Evolutionary conservation across 2,113 vertebrate genomes (phyloP).

Genomic region (Hyla sarda): DNA sequence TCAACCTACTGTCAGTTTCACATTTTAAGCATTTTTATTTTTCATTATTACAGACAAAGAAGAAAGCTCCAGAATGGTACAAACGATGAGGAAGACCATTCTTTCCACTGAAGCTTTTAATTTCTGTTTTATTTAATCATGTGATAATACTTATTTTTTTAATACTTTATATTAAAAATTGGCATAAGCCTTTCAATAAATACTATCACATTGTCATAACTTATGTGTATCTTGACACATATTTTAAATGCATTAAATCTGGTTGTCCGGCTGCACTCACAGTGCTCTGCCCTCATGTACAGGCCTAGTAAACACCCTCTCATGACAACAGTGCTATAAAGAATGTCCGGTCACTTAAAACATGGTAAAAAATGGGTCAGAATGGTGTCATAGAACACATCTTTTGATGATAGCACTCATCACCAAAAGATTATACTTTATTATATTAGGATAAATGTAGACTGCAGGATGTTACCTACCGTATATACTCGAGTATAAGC

Average conservation of each 20-base stretch:
- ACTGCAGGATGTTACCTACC: no score
- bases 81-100: conserved; percentile 76
- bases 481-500: no score
- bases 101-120: background rate
- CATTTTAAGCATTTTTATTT: background rate
- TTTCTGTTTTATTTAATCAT: conserved; percentile 60
- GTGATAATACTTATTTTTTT: conserved; percentile 56
- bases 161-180: conserved; percentile 60
- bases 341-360: no score
- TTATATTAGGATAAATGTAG: no score
- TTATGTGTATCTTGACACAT: background rate
- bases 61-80: conserved; percentile 80
- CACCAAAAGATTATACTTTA: no score
- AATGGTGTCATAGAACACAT: no score
- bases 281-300: no score
- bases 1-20: background rate
- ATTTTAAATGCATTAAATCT: background rate
- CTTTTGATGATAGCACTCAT: no score
- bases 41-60: conserved; percentile 84
- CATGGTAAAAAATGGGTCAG: no score
- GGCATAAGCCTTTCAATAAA: conserved; percentile 28
- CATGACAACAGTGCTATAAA: no score
- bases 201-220: background rate
- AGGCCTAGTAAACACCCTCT: no score
- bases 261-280: no score